Conservation (phyloP, 2,888 invertebrate genomes). For the Dione vanillae region DNA sequence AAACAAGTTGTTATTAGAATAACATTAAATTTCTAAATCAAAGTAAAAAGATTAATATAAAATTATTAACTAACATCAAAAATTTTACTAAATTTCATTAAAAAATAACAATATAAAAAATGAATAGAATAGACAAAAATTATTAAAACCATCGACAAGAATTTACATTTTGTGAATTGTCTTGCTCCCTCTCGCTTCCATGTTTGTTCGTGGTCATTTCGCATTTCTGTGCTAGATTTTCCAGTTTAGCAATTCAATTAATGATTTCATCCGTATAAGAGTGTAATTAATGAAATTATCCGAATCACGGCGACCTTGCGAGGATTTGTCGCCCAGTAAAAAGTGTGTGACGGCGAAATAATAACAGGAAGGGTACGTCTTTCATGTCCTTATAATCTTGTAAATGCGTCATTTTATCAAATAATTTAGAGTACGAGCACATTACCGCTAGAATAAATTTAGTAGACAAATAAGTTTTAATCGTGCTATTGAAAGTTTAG, state of each 20-base stretch:
- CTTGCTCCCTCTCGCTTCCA: slow-evolving; percentile 80
- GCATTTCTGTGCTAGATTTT: slow-evolving; percentile 81
- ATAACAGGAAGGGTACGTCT: slow-evolving; percentile 84
- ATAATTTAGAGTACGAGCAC: slow-evolving; percentile 67
- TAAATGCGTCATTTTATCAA: slow-evolving; percentile 84
- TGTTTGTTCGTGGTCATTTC: slow-evolving; percentile 84
- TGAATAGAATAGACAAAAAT: slow-evolving; percentile 21
- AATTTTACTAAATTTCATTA: too few relatives aligned
- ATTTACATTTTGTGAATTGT: slow-evolving; percentile 63
- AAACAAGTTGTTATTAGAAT: too few relatives aligned
- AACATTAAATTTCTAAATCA: too few relatives aligned
- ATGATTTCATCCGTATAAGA: slow-evolving; percentile 72
- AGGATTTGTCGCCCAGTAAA: slow-evolving; percentile 78
- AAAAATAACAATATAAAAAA: neutral
- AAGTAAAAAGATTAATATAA: too few relatives aligned
- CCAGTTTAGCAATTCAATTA: slow-evolving; percentile 74
- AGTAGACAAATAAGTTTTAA: slow-evolving; percentile 47
- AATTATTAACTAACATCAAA: too few relatives aligned
- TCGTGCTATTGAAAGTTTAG: slow-evolving; percentile 38
- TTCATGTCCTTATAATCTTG: slow-evolving; percentile 79
- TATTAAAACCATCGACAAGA: slow-evolving; percentile 59
- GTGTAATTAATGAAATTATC: slow-evolving; percentile 82
- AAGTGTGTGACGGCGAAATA: slow-evolving; percentile 77
- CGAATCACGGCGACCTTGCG: slow-evolving; percentile 78
- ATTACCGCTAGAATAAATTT: slow-evolving; percentile 58